Evolutionary conservation across 2,888 invertebrate genomes (phyloP), one percentile per base, ranked within the genome.

Genomic region (Drosophila kuntzei): DNA sequence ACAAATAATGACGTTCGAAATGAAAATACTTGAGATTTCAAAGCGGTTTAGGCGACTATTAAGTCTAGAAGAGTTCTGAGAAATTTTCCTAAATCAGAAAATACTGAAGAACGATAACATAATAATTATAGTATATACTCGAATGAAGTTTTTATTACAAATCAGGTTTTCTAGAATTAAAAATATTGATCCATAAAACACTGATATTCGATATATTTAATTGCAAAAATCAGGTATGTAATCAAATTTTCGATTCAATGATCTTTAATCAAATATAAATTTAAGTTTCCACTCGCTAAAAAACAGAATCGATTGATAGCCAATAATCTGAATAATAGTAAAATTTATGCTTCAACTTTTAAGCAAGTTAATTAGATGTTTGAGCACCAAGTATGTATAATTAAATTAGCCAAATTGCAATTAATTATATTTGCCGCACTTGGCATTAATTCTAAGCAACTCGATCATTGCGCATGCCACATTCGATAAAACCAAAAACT

Each of bases 401-500:
- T 44, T 8, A 44, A 16, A 14, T 20, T 25, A 16, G 32, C 11
- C n/a, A n/a, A n/a, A n/a, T n/a, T n/a, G n/a, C n/a, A n/a, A 43
- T 47, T 39, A 37, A 55, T 61, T 61, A 14, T 20, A 44, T 51
- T 41, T 12, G 14, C 37, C 29, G 9, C 20, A 14, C 27, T 49
- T 34, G 43, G 54, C 41, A 47, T 32, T 50, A 29, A 32, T 32
- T 29, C 9, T n/a, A 36, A 36, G 18, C 27, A 27, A 39, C 27
- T 53, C 25, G 16, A 16, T 16, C 57, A 37, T 20, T 32, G 25
- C 12, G 27, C 64, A 53, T 47, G 44, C 44, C 51, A 39, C 39
- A 29, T 22, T 74, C 50, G 47, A 53, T 61, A 16, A 49, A 37
- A 22, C 34, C n/a, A n/a, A 60, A 58, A 66, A 41, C 12, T 25